Percentiles rank a stretch among this genome's conserved stretches.
phyloP scores from a whole-genome alignment of 1,140 invertebrate genomes.

The Eurytemora carolleeae region DNA sequence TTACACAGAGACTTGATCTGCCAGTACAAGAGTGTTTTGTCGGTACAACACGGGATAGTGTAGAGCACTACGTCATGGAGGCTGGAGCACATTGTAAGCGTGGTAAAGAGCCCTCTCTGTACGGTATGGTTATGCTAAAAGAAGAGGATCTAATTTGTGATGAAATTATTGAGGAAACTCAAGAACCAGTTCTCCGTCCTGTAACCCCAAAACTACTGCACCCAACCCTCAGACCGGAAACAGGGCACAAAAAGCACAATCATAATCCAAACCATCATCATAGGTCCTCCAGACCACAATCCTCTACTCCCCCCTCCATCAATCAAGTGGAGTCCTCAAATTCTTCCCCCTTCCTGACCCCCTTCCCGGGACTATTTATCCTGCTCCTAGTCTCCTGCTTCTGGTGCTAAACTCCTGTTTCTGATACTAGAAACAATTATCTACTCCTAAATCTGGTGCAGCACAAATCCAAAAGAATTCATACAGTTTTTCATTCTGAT shows the following conservation, averaged over 20 bases:
- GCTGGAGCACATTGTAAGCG: constrained; percentile 45
- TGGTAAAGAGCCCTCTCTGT: constrained; percentile 36
- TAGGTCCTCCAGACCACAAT: background rate
- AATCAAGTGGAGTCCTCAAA: too few relatives aligned
- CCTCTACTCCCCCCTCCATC: too few relatives aligned
- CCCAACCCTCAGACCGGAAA: background rate
- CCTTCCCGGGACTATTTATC: too few relatives aligned
- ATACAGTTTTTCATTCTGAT: too few relatives aligned
- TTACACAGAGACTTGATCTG: constrained; percentile 42
- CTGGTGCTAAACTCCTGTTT: too few relatives aligned
- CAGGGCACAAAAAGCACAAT: background rate
- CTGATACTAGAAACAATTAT: too few relatives aligned
- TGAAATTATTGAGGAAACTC: background rate
- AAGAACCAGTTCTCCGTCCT: background rate
- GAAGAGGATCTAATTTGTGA: constrained; percentile 18
- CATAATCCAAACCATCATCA: background rate
- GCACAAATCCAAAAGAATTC: too few relatives aligned
- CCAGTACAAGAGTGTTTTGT: constrained; percentile 48
- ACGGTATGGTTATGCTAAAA: constrained; percentile 39
- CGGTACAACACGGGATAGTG: constrained; percentile 38
- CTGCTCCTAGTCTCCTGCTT: too few relatives aligned
- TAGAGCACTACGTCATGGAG: constrained; percentile 42
- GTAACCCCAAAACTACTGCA: background rate
- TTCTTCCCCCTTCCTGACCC: too few relatives aligned
- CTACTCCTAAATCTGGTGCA: too few relatives aligned